Evolutionary conservation across 2,113 vertebrate genomes (phyloP).

Genomic region (Lamprologus tigripictilis): DNA sequence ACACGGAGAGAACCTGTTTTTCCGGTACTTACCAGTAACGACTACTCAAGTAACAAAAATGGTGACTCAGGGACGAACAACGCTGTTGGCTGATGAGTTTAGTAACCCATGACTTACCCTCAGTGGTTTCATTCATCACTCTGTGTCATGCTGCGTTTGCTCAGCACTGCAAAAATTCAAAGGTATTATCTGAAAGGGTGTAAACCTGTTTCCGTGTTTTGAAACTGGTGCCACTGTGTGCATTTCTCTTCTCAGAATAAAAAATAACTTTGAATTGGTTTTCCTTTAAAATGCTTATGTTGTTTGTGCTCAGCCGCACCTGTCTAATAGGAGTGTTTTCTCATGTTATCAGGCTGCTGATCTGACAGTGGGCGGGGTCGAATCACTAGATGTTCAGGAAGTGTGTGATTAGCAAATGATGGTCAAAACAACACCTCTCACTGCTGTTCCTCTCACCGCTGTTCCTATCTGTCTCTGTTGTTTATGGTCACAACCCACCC

Average conservation of each 20-base stretch:
- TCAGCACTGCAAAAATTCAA: background rate
- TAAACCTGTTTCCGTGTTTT: background rate
- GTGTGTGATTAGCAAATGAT: background rate
- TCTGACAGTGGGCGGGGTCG: background rate
- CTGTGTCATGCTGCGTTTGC: background rate
- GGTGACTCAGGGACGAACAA: background rate
- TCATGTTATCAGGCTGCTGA: background rate
- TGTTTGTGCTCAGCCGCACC: background rate
- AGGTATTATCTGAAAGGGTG: background rate
- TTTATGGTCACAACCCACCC: background rate
- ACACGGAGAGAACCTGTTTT: constrained; percentile 29
- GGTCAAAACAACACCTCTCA: background rate
- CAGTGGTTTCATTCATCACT: background rate
- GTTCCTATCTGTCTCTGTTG: background rate
- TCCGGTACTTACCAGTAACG: background rate
- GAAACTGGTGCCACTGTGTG: background rate
- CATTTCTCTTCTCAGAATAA: background rate
- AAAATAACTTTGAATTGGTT: fast-evolving
- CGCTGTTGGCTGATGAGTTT: background rate
- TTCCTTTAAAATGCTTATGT: background rate
- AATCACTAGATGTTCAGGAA: background rate
- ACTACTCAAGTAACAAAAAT: background rate
- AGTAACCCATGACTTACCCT: background rate
- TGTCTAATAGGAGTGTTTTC: background rate
- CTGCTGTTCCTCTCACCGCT: background rate